Evolutionary conservation across 2,113 vertebrate genomes (phyloP).

Genomic region (Cephalopholis sonnerati): DNA sequence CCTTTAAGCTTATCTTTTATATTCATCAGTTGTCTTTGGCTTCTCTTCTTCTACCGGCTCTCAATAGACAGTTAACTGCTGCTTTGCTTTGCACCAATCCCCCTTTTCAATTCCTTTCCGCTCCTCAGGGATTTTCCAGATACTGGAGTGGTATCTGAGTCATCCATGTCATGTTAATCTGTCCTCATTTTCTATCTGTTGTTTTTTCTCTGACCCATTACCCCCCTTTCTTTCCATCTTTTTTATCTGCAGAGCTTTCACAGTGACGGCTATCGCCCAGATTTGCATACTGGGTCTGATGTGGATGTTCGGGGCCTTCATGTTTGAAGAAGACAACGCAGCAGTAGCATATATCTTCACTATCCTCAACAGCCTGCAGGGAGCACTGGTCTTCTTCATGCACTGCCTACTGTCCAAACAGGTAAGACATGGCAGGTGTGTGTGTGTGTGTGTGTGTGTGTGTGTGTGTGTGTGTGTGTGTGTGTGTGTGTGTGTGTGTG

Average conservation of each 20-base stretch:
- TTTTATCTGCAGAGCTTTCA: constrained; percentile 83
- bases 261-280: constrained; percentile 89
- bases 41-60: background rate
- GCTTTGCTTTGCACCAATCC: background rate
- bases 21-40: constrained; percentile 9
- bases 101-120: background rate
- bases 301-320: constrained; percentile 90
- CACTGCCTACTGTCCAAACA: constrained; percentile 90
- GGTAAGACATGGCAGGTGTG: constrained; percentile 71
- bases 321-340: constrained; percentile 75
- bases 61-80: background rate
- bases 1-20: background rate
- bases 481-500: constrained; percentile 1
- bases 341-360: constrained; percentile 85
- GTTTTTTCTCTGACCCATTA: background rate
- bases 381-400: constrained; percentile 87
- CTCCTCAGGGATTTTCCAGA: constrained; percentile 36
- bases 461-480: constrained; percentile 16
- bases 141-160: constrained; percentile 12
- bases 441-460: background rate
- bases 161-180: constrained; percentile 7
- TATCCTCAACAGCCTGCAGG: constrained; percentile 90
- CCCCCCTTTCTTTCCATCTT: background rate
- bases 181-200: constrained; percentile 10
- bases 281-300: constrained; percentile 89